These are phyloP conservation scores for Myotis pilosus DNA, from an alignment of 2,797 vertebrate species.

Conservation along the genomic window DNA sequence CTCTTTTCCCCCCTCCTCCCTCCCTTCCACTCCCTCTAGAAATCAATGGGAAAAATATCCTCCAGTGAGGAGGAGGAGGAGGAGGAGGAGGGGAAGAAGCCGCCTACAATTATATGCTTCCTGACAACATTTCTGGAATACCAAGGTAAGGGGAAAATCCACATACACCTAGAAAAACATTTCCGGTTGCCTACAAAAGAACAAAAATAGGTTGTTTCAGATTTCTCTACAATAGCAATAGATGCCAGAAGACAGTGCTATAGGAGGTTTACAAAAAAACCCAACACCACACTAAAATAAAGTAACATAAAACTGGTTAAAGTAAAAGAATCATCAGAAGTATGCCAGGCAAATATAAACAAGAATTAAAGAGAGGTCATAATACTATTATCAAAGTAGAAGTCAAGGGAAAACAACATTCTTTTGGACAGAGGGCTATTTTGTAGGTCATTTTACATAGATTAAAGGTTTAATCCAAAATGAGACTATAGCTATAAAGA, in stretches of 20 bases:
- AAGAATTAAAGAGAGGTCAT: slow-evolving; percentile 12
- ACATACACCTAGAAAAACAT: background rate
- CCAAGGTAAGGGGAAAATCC: background rate
- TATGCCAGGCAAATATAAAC: background rate
- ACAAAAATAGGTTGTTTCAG: background rate
- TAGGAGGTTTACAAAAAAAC: background rate
- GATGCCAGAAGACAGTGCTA: background rate
- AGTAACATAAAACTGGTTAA: background rate
- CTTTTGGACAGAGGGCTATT: background rate
- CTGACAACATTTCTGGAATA: slow-evolving; percentile 5
- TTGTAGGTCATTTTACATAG: background rate
- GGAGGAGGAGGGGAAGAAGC: background rate
- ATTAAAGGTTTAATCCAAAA: background rate
- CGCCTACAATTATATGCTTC: background rate
- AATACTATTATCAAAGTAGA: slow-evolving; percentile 13
- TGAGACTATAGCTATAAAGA: background rate
- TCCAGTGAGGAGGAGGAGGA: too few relatives aligned
- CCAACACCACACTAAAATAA: background rate
- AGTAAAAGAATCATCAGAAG: background rate
- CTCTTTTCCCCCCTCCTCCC: too few relatives aligned
- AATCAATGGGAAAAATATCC: too few relatives aligned
- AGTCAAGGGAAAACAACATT: background rate
- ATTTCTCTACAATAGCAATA: background rate
- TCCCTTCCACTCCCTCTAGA: too few relatives aligned
- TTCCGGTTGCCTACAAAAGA: background rate